These are phyloP conservation scores for Charadrius vociferus DNA, from an alignment of 2,113 vertebrate species.

Conservation along the genomic window DNA sequence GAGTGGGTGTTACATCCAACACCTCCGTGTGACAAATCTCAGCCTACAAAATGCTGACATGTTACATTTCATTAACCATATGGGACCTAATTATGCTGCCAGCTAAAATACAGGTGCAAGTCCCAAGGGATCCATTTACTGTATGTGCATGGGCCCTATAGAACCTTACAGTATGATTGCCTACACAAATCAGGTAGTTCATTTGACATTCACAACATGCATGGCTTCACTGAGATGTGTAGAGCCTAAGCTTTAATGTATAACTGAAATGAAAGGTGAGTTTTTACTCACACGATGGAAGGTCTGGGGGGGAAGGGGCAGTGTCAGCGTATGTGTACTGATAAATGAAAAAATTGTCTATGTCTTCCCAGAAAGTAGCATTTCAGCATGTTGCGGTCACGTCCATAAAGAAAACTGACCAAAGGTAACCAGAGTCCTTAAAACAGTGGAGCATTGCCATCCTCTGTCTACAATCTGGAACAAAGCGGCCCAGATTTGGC, in stretches of 20 bases:
- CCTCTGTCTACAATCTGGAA: neutral
- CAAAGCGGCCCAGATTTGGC: neutral
- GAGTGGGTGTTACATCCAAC: conserved; percentile 62
- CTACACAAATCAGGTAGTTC: neutral
- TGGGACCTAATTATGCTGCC: conserved; percentile 52
- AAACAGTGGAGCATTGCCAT: neutral
- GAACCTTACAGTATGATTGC: neutral
- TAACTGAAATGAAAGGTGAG: neutral
- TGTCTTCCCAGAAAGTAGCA: neutral
- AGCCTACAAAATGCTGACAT: conserved; percentile 61
- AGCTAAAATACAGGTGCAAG: conserved; percentile 39
- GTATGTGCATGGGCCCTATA: neutral
- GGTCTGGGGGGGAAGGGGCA: neutral
- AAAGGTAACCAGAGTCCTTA: neutral
- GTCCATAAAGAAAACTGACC: neutral
- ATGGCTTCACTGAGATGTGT: fast-evolving
- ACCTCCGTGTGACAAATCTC: conserved; percentile 64
- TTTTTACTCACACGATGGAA: neutral
- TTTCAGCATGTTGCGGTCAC: neutral
- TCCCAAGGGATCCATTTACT: neutral
- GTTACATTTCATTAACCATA: conserved; percentile 64
- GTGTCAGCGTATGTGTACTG: fast-evolving
- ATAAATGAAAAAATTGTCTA: neutral
- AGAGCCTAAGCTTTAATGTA: neutral
- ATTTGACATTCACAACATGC: neutral